Percentiles rank a stretch among this genome's conserved stretches.
phyloP scores from a whole-genome alignment of 2,888 invertebrate species.

The Cephus runcator region DNA sequence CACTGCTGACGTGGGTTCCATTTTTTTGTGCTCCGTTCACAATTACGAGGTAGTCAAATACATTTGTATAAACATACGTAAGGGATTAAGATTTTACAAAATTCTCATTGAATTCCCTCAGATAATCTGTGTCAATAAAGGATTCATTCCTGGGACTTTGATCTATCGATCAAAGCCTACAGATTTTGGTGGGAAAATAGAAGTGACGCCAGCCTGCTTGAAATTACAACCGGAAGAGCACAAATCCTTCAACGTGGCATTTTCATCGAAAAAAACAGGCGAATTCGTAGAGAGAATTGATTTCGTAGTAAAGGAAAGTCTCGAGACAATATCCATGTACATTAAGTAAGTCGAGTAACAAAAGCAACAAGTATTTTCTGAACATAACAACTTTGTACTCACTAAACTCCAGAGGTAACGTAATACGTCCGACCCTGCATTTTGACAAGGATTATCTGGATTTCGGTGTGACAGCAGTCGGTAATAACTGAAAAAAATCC shows the following conservation, averaged over 20 bases:
- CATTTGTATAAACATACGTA: not conserved
- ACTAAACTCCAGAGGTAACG: conserved; percentile 69
- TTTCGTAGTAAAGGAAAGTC: conserved; percentile 71
- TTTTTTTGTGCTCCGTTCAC: conserved; percentile 71
- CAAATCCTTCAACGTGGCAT: conserved; percentile 69
- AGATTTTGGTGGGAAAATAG: conserved; percentile 71
- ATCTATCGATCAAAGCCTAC: conserved; percentile 65
- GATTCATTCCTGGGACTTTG: conserved; percentile 72
- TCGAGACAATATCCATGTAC: conserved; percentile 68
- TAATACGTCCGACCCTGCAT: conserved; percentile 71
- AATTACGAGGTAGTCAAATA: conserved; percentile 69
- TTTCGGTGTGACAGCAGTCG: conserved; percentile 71
- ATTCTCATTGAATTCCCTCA: conserved; percentile 18
- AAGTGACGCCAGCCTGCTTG: conserved; percentile 66
- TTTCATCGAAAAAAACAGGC: conserved; percentile 71
- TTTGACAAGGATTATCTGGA: conserved; percentile 69
- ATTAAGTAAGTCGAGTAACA: conserved; percentile 67
- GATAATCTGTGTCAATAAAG: conserved; percentile 60
- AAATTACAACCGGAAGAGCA: conserved; percentile 68
- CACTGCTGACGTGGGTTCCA: conserved; percentile 69
- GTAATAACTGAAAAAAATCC: conserved; percentile 56
- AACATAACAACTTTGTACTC: not conserved
- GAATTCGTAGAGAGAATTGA: conserved; percentile 73
- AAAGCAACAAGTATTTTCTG: not conserved
- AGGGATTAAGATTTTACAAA: not conserved